Evolutionary conservation across 2,113 vertebrate species (phyloP).

Genomic region (Anguilla japonica): DNA sequence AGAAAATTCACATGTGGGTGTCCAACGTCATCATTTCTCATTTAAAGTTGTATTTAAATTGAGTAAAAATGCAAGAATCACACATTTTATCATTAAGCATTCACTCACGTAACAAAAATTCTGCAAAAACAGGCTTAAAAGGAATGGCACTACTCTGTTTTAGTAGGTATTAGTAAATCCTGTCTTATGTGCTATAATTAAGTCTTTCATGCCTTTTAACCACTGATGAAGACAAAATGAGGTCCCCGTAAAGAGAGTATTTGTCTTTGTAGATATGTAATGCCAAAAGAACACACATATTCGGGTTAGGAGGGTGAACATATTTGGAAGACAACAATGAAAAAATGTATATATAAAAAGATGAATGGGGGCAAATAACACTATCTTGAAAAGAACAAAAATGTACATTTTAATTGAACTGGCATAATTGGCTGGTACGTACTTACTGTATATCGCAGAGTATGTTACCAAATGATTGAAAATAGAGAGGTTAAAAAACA

Average conservation of each 20-base stretch:
- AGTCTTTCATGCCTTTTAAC: slow-evolving; percentile 40
- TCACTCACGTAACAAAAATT: background rate
- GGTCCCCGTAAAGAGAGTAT: slow-evolving; percentile 21
- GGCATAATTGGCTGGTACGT: background rate
- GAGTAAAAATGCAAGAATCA: background rate
- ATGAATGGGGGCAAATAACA: background rate
- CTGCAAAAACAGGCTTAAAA: background rate
- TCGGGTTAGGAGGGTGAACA: background rate
- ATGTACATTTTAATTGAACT: slow-evolving; percentile 1
- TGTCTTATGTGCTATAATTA: slow-evolving; percentile 20
- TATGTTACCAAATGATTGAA: background rate
- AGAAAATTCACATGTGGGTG: background rate
- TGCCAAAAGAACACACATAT: slow-evolving; percentile 33
- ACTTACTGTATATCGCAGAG: background rate
- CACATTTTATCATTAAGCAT: background rate
- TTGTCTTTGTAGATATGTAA: slow-evolving; percentile 40
- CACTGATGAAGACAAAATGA: slow-evolving; percentile 37
- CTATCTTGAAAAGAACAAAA: background rate
- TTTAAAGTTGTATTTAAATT: background rate
- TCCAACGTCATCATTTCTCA: background rate
- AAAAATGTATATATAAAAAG: slow-evolving; percentile 8
- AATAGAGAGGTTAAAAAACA: background rate
- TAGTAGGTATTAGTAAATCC: slow-evolving; percentile 11
- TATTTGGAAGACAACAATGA: background rate
- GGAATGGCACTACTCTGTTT: background rate